These are phyloP conservation scores for Miltochrista miniata DNA, from an alignment of 2,888 invertebrate genomes.

Conservation along the genomic window DNA sequence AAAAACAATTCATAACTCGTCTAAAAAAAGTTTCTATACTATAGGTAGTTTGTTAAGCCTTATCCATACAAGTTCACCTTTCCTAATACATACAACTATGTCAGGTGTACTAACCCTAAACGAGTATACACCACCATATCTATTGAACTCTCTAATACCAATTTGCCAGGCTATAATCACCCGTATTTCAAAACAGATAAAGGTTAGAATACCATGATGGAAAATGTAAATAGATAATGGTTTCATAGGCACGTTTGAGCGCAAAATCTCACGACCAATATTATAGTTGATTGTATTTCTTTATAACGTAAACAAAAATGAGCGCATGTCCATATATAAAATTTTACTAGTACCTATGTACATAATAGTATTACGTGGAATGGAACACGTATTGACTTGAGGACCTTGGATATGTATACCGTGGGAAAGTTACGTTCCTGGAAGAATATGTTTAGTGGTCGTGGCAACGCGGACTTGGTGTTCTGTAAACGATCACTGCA, in stretches of 20 bases:
- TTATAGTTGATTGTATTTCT: constrained; percentile 65
- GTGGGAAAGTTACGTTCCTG: constrained; percentile 29
- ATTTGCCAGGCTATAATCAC: constrained; percentile 8
- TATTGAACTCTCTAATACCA: constrained; percentile 5
- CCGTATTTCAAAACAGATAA: constrained; percentile 26
- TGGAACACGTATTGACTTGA: constrained; percentile 28
- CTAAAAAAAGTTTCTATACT: constrained; percentile 30
- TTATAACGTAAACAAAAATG: constrained; percentile 70
- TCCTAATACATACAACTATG: constrained; percentile 67
- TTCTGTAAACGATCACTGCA: too few relatives aligned
- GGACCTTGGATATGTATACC: constrained; percentile 20
- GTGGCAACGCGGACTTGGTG: neutral
- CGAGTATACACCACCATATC: constrained; percentile 19
- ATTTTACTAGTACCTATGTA: constrained; percentile 26
- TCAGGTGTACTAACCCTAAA: constrained; percentile 68
- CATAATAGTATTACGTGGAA: constrained; percentile 28
- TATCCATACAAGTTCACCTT: constrained; percentile 59
- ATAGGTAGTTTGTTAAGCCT: constrained; percentile 41
- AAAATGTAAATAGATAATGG: constrained; percentile 22
- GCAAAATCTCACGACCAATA: constrained; percentile 70
- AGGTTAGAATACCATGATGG: neutral
- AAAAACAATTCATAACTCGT: constrained; percentile 4
- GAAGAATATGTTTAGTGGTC: neutral
- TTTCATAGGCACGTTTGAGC: constrained; percentile 50
- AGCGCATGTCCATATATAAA: constrained; percentile 62